Conservation (phyloP, 2,888 invertebrate species). For the Apomyelois bistriatella region DNA sequence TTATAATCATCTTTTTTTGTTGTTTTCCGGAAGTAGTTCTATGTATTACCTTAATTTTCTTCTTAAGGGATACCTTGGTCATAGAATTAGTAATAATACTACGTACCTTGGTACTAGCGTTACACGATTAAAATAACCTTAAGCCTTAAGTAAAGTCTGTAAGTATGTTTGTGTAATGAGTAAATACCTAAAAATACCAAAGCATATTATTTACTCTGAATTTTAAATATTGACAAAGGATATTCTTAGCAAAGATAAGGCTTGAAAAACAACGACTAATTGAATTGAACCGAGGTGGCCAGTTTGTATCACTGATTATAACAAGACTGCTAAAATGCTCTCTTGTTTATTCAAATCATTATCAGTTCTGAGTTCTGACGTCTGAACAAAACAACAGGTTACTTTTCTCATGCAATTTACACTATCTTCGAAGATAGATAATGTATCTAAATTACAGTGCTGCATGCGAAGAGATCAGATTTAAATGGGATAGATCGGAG, state of each 20-base stretch:
- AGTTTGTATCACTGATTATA: constrained; percentile 63
- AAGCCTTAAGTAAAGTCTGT: neutral
- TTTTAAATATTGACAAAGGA: constrained; percentile 69
- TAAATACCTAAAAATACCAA: constrained; percentile 24
- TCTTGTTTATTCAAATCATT: constrained; percentile 58
- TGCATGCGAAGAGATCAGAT: constrained; percentile 38
- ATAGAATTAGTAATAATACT: too few relatives aligned
- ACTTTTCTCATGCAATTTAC: constrained; percentile 47
- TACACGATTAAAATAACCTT: too few relatives aligned
- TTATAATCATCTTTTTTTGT: too few relatives aligned
- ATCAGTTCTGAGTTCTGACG: constrained; percentile 32
- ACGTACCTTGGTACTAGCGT: too few relatives aligned
- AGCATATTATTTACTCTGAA: constrained; percentile 44
- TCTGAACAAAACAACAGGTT: constrained; percentile 25
- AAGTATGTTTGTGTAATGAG: neutral
- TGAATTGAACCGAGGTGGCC: constrained; percentile 48
- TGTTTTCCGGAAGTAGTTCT: too few relatives aligned
- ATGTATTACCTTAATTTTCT: too few relatives aligned
- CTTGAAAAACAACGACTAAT: constrained; percentile 57
- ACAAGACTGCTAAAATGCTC: constrained; percentile 53
- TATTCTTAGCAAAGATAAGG: constrained; percentile 54
- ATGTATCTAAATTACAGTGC: constrained; percentile 50
- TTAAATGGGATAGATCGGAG: neutral
- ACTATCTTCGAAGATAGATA: constrained; percentile 56
- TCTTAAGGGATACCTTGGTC: too few relatives aligned